A percentile compares a stretch with the other conserved stretches of the same genome.
Conservation (phyloP, 2,113 vertebrate species). For the Oreochromis niloticus region DNA sequence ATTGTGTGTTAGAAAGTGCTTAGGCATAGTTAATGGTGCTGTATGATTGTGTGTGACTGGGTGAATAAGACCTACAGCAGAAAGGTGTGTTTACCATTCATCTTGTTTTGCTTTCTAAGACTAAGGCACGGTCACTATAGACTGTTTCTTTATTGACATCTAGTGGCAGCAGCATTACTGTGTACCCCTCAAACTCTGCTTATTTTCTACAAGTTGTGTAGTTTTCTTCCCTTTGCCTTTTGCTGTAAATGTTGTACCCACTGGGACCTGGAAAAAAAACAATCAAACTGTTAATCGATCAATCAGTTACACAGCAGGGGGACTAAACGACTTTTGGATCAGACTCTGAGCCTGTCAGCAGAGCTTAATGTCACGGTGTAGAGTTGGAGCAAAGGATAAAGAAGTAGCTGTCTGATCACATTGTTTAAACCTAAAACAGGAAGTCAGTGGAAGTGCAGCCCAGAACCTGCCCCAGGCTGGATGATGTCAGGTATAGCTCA, state of each 20-base stretch:
- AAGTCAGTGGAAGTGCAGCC: background rate
- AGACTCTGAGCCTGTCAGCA: background rate
- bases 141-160: background rate
- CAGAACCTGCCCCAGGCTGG: background rate
- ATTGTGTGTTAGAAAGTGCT: background rate
- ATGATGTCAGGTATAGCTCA: background rate
- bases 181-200: background rate
- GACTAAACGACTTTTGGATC: background rate
- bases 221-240: background rate
- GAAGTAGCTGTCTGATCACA: background rate
- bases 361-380: background rate
- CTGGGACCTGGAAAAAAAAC: background rate
- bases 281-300: background rate
- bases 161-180: background rate
- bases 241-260: background rate
- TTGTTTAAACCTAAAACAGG: background rate
- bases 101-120: background rate
- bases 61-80: background rate
- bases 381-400: background rate
- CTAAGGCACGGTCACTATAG: background rate
- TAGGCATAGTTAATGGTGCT: background rate
- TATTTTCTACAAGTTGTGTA: background rate
- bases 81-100: background rate
- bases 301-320: background rate
- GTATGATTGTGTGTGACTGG: background rate